Evolutionary conservation across 2,797 vertebrate species (phyloP).

Genomic region (Garrulus glandarius): DNA sequence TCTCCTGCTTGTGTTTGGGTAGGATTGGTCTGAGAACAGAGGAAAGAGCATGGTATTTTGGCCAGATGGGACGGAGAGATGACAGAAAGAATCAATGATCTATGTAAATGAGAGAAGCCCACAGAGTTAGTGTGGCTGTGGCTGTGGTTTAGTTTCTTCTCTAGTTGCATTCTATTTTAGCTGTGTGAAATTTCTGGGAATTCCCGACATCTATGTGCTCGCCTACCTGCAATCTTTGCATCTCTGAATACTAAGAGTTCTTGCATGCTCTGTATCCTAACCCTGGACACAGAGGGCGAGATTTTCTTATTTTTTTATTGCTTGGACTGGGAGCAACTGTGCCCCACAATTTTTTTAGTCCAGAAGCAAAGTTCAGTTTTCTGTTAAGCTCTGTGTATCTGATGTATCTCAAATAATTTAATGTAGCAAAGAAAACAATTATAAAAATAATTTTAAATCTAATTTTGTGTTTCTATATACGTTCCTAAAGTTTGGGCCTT

Average conservation of each 20-base stretch:
- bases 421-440: neutral
- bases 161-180: neutral
- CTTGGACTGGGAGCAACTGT: neutral
- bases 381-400: neutral
- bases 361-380: neutral
- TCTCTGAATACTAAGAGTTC: neutral
- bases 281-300: neutral
- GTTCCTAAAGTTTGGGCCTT: neutral
- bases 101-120: neutral
- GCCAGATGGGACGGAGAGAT: neutral
- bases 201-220: accelerated
- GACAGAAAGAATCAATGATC: neutral
- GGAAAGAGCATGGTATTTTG: neutral
- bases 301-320: neutral
- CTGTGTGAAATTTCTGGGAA: neutral
- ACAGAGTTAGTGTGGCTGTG: neutral
- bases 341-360: neutral
- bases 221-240: neutral
- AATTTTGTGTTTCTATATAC: neutral
- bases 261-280: neutral
- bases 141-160: neutral
- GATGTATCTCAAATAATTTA: neutral
- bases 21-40: neutral
- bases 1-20: neutral
- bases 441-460: neutral